Base-by-base conservation (phyloP, 2,797 vertebrate species). In the Morus bassanus region DNA sequence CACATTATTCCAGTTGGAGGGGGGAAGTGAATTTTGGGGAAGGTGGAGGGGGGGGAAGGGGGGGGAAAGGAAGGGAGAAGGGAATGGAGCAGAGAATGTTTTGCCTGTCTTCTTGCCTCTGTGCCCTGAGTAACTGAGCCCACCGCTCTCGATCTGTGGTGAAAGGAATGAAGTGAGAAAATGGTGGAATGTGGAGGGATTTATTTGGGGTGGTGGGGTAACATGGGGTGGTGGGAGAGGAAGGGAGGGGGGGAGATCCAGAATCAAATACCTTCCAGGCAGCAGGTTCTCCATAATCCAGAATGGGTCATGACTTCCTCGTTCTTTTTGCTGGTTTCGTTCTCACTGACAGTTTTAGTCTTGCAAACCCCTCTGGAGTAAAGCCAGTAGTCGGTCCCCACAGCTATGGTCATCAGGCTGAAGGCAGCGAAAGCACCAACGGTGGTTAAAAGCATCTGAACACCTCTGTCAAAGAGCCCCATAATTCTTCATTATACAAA, bases 281-380 rank as follows among this genome's bases (percentile, higher is more conserved):
- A 99, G 99, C 99, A 99, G 98, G 99, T 99, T 98, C 99, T 99
- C 99, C 99, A 99, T 98, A 99, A 98, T 98, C 99, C 99, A 89
- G 99, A 99, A 98, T 99, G 99, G 97, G 99, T 99, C 99, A 99
- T 99, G 98, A 99, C 99, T 98, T 99, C 99, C 98, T 99, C 99
- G 96, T 99, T 99, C 98, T 99, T 99, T 98, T 99, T 99, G 98
- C 99, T 99, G 98, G 99, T 99, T 98, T 99, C 99, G 91, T 99
- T 99, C 98, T 99, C 99, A 87, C 99, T 99, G 98, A 98, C 99
- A 98, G 98, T 98, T 98, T 99, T 99, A 97, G 98, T 98, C 98
- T 99, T 99, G 98, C 99, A 99, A 98, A 99, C 99, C 98, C 99
- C 99, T 95, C 99, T 99, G 60, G 99, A 99, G 98, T 99, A 99